Percentiles rank a stretch among this genome's conserved stretches.
Conservation (phyloP, 2,888 invertebrate genomes). For the Lamellibrachia columna region DNA sequence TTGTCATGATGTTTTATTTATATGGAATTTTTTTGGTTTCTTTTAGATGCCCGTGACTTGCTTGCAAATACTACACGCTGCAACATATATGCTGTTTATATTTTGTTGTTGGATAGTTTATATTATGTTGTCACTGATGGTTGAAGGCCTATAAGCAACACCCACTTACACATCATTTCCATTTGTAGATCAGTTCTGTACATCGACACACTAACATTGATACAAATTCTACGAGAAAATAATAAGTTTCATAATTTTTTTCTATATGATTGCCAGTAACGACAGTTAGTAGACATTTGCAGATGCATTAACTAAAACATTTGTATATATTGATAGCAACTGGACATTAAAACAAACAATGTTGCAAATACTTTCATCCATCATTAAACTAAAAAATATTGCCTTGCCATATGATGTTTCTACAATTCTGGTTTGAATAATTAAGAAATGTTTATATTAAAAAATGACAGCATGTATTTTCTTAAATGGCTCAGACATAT, state of each 20-base stretch:
- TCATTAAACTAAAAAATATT: neutral
- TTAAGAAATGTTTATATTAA: neutral
- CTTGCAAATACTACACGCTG: conserved; percentile 21
- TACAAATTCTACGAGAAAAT: neutral
- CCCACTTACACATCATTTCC: neutral
- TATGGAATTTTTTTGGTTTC: neutral
- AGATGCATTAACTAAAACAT: neutral
- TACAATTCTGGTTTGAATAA: neutral
- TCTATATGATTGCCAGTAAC: neutral
- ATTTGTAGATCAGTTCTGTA: neutral
- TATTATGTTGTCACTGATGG: neutral
- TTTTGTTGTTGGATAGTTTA: neutral
- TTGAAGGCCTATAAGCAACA: neutral
- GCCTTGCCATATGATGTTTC: neutral
- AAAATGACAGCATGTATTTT: neutral
- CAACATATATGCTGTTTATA: neutral
- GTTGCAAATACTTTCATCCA: neutral
- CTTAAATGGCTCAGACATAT: neutral
- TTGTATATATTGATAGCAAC: neutral
- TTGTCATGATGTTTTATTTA: neutral
- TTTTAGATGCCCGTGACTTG: conserved; percentile 19
- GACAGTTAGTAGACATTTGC: neutral
- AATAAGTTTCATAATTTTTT: neutral
- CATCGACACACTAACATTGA: neutral
- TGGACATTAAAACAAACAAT: neutral